Conservation (phyloP, 2,797 vertebrate species). For the Sebastes hubbsi region DNA sequence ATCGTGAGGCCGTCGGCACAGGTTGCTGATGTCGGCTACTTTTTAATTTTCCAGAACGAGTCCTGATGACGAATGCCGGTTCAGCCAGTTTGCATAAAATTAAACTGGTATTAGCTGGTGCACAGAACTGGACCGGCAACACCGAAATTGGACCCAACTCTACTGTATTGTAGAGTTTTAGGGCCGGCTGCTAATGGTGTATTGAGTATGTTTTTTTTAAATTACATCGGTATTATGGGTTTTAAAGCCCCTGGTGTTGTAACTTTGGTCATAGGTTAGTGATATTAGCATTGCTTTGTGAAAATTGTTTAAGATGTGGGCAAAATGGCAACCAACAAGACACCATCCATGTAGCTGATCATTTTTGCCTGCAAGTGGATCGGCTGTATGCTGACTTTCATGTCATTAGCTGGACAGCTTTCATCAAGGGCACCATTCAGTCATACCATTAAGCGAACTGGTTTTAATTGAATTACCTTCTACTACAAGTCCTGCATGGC, state of each 20-base stretch:
- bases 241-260: not conserved
- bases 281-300: not conserved
- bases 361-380: not conserved
- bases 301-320: too few relatives aligned
- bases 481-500: constrained; percentile 43
- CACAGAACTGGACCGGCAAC: not conserved
- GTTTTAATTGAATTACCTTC: constrained; percentile 77
- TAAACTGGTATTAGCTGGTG: not conserved
- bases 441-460: constrained; percentile 57
- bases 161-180: not conserved
- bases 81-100: not conserved
- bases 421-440: constrained; percentile 56
- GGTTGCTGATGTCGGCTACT: not conserved
- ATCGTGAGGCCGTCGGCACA: not conserved
- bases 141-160: not conserved
- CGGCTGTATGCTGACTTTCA: constrained; percentile 7
- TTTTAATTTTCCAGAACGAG: not conserved
- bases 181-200: not conserved
- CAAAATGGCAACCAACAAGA: not conserved
- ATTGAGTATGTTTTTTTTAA: not conserved
- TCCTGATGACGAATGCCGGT: not conserved
- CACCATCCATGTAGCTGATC: not conserved
- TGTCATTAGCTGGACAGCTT: constrained; percentile 47
- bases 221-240: not conserved
- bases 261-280: not conserved